These are phyloP conservation scores for Ascaphus truei DNA, from an alignment of 2,113 vertebrate species.

Conservation along the genomic window DNA sequence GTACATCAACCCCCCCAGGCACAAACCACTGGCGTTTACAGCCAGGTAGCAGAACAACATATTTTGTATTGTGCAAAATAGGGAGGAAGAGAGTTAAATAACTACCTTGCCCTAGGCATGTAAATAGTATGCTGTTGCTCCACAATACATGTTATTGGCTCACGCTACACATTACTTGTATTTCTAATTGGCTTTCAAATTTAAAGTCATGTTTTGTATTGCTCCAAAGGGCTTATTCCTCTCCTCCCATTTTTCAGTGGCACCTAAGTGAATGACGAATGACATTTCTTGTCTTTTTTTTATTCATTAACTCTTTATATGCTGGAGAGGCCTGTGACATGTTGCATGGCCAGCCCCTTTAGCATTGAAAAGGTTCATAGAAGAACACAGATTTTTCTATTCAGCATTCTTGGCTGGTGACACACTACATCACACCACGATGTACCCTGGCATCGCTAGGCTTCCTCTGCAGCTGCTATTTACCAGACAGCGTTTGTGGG, in stretches of 20 bases:
- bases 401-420: slow-evolving; percentile 34
- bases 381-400: slow-evolving; percentile 1
- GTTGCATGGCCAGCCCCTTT: slow-evolving; percentile 8
- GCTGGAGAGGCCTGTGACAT: not conserved
- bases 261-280: not conserved
- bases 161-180: not conserved
- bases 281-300: slow-evolving; percentile 5
- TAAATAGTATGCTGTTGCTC: not conserved
- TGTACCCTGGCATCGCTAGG: slow-evolving; percentile 66
- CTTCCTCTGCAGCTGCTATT: slow-evolving; percentile 74
- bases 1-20: not conserved
- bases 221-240: not conserved
- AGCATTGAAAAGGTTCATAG: slow-evolving; percentile 9
- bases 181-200: not conserved
- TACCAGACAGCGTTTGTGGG: slow-evolving; percentile 58
- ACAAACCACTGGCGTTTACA: not conserved
- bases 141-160: not conserved
- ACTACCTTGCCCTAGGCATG: not conserved
- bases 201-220: not conserved
- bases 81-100: not conserved
- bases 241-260: not conserved
- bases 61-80: not conserved
- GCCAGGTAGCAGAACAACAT: not conserved
- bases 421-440: slow-evolving; percentile 40
- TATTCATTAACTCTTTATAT: slow-evolving; percentile 5